Percentiles rank a stretch among this genome's conserved stretches.
These are phyloP conservation scores for Clarias magur DNA, from an alignment of 2,113 vertebrate genomes.

Conservation along the genomic window DNA sequence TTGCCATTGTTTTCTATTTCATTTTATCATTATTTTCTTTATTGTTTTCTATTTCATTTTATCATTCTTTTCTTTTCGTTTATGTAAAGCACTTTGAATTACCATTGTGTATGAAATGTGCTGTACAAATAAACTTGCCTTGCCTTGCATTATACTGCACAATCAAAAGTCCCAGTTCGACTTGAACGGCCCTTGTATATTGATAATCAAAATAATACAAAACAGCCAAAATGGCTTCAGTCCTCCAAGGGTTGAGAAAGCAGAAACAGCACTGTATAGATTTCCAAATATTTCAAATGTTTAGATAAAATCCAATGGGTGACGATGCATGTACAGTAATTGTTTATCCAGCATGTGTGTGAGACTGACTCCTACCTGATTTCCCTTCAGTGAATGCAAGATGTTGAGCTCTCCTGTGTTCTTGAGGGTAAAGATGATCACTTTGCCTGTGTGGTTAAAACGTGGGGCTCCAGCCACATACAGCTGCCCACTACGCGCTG, in stretches of 20 bases:
- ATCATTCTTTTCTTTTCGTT: too few species aligned
- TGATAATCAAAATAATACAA: not conserved
- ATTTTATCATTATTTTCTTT: too few species aligned
- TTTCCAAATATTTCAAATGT: not conserved
- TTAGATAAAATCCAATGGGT: not conserved
- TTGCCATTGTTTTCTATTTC: too few species aligned
- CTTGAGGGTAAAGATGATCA: slow-evolving; percentile 91
- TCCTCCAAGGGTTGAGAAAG: not conserved
- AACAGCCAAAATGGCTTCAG: not conserved
- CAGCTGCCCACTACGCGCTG: slow-evolving; percentile 75
- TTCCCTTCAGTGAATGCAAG: slow-evolving; percentile 87
- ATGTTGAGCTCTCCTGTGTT: slow-evolving; percentile 86
- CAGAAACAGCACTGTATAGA: not conserved
- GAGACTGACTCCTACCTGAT: slow-evolving; percentile 78
- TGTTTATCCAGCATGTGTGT: not conserved
- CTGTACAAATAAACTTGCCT: too few species aligned
- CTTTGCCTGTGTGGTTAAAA: slow-evolving; percentile 97
- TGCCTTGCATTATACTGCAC: too few species aligned
- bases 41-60: too few species aligned
- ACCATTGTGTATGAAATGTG: too few species aligned
- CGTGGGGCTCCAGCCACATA: slow-evolving; percentile 92
- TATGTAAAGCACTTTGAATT: too few species aligned
- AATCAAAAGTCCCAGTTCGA: too few species aligned
- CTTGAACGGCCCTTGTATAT: not conserved
- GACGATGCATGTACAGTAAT: not conserved